phyloP scores from a whole-genome alignment of 2,113 vertebrate species.

The Suricata suricatta region DNA sequence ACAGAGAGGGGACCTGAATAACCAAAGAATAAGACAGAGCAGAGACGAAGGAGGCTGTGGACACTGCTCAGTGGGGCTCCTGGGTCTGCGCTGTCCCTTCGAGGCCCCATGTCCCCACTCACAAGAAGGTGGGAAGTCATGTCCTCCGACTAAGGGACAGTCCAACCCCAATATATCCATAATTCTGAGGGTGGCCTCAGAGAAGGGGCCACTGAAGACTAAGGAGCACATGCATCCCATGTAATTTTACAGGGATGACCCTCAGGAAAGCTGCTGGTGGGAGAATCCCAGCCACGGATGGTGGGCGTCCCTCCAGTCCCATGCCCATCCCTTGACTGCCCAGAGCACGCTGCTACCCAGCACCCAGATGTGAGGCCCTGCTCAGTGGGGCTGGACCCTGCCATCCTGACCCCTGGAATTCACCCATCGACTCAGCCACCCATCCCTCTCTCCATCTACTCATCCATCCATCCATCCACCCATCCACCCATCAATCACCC shows the following conservation, averaged over 20 bases:
- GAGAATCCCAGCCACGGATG: neutral
- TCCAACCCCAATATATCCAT: fast-evolving
- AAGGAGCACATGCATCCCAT: neutral
- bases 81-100: neutral
- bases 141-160: neutral
- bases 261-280: neutral
- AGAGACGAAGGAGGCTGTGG: fast-evolving
- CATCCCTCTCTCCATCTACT: too few species aligned
- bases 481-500: neutral
- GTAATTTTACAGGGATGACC: neutral
- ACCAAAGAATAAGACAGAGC: neutral
- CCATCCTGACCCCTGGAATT: too few species aligned
- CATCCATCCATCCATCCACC: neutral
- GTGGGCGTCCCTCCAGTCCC: neutral
- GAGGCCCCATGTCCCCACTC: neutral
- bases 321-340: neutral
- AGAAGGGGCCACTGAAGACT: neutral
- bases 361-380: neutral
- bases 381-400: neutral
- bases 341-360: neutral
- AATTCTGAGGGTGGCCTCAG: neutral
- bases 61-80: neutral
- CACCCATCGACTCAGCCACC: too few species aligned
- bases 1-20: neutral
- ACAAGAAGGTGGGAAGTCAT: neutral